phyloP scores from a whole-genome alignment of 2,113 vertebrate species.

The Calyptomena viridis region DNA sequence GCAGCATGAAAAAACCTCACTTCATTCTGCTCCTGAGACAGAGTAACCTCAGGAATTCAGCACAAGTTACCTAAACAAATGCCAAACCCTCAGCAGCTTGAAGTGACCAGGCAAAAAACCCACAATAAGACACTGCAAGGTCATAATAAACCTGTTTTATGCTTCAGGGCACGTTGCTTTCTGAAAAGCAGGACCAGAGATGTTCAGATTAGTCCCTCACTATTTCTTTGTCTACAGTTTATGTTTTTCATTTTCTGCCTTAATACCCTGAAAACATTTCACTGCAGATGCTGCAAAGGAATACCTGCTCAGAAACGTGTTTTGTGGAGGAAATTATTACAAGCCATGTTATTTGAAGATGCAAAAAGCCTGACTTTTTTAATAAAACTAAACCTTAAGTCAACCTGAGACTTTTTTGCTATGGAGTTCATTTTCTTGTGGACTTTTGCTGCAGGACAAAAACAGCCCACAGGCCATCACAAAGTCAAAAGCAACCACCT shows the following conservation, averaged over 20 bases:
- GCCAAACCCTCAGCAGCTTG: neutral
- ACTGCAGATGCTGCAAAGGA: neutral
- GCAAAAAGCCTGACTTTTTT: neutral
- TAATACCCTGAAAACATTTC: neutral
- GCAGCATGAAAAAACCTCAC: neutral
- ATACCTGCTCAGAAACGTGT: neutral
- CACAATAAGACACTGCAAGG: neutral
- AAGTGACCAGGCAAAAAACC: neutral
- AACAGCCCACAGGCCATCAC: neutral
- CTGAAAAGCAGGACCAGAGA: neutral
- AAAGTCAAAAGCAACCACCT: neutral
- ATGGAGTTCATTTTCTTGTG: neutral
- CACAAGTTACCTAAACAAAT: neutral
- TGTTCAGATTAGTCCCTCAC: neutral
- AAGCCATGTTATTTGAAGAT: neutral
- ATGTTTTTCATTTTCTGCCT: neutral
- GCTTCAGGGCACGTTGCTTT: neutral
- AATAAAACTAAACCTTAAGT: neutral
- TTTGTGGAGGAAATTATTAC: neutral
- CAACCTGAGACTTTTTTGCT: neutral
- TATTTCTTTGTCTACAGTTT: neutral
- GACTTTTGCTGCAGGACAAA: neutral
- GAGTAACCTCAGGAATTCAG: neutral
- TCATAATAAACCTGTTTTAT: neutral
- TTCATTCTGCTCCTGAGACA: rapidly evolving